Base-by-base conservation (phyloP, 1,140 invertebrate species). In the Drosophila watanabei region DNA sequence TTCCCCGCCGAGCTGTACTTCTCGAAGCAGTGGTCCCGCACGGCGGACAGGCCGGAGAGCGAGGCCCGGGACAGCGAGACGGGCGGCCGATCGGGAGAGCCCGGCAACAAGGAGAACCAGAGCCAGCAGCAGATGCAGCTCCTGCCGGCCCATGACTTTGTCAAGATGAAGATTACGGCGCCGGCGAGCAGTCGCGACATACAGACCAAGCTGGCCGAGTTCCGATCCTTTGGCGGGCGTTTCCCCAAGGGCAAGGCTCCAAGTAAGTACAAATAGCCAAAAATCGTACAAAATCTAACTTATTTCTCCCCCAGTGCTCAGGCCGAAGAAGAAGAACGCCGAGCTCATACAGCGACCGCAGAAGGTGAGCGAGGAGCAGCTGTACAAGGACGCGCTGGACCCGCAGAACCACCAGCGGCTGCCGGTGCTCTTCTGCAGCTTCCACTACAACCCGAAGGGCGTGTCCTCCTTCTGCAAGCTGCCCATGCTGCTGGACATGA, bases 351-450 rank as follows among this genome's bases (percentile, higher is more conserved):
- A 93, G 57, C 75, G 77, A 7, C 75, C 87, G 1, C 92, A 93
- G 28, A 93, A 92, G 45, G 75, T 84, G 0, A 83, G 76, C 41
- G 90, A 91, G 7, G 85, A 92, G 54, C 61, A 79, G 46, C 58
- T 87, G 18, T 84, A 77, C 51, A 87, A 95, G 10, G 98, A 99
- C 93, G 97, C 97, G 28, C 93, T 99, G 2, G 96, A 98, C 92
- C 96, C 97, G 0, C 95, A 95, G 51, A 97, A 97, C 93, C 98
- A 99, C 94, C 98, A 99, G 94, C 94, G 96, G 43, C 93, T 99
- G 10, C 95, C 97, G 8, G 96, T 99, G 33, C 94, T 99, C 33
- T 98, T 99, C 92, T 99, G 98, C 90, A 99, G 97, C 93, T 99
- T 97, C 90, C 82, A 89, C 14, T 95, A 95, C 72, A 95, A 96